Conservation (phyloP, 2,888 invertebrate genomes). For the Lacanobia oleracea region DNA sequence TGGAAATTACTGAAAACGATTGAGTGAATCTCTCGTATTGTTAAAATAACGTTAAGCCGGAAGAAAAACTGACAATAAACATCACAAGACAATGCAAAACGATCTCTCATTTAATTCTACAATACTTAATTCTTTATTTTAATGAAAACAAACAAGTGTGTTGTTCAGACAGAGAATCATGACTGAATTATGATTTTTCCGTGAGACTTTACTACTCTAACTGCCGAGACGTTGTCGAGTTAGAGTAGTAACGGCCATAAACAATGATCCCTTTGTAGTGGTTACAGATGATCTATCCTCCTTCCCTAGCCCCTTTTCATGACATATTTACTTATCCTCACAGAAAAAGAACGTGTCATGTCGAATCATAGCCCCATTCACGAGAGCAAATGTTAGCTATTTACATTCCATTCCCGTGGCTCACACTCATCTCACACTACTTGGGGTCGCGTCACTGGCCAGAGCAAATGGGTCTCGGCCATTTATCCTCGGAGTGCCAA, state of each 20-base stretch:
- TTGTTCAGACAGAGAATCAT: conserved; percentile 8
- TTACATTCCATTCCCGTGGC: conserved; percentile 72
- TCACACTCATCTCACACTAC: conserved; percentile 48
- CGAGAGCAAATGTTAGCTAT: conserved; percentile 67
- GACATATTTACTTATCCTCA: conserved; percentile 19
- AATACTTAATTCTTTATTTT: neutral
- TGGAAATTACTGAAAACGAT: neutral
- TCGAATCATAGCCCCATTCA: conserved; percentile 61
- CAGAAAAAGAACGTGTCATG: conserved; percentile 19
- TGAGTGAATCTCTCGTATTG: neutral
- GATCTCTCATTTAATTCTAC: conserved; percentile 5
- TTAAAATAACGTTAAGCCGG: conserved; percentile 17
- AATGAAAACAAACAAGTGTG: conserved; percentile 8
- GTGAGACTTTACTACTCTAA: neutral
- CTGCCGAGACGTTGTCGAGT: too few species aligned
- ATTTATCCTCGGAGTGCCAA: conserved; percentile 63
- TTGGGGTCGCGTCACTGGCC: conserved; percentile 66
- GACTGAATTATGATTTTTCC: conserved; percentile 6
- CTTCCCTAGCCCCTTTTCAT: conserved; percentile 5
- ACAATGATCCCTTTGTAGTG: neutral
- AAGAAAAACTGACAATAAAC: conserved; percentile 15
- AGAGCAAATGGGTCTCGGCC: conserved; percentile 79
- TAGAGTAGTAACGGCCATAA: neutral
- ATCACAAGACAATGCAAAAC: conserved; percentile 18
- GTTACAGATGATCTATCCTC: conserved; percentile 3